phyloP scores from a whole-genome alignment of 2,113 vertebrate species.

The Jaculus jaculus region DNA sequence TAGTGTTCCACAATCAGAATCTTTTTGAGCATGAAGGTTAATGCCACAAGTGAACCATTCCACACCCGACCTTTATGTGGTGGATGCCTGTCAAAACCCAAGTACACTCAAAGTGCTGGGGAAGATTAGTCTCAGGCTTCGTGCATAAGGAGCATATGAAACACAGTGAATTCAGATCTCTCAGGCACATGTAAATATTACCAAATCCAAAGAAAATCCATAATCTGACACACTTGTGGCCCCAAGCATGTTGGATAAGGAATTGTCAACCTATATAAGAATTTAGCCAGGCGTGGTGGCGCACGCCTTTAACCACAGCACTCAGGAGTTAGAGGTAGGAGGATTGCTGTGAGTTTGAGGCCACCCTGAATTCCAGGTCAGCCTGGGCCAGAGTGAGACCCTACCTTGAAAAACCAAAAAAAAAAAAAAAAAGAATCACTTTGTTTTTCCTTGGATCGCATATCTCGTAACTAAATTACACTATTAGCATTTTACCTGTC shows the following conservation, averaged over 20 bases:
- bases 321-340: too few species aligned
- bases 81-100: not conserved
- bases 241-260: not conserved
- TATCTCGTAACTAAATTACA: slow-evolving; percentile 20
- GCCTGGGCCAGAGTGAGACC: too few species aligned
- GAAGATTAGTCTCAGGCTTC: not conserved
- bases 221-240: too few species aligned
- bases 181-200: not conserved
- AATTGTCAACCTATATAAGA: not conserved
- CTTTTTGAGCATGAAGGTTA: not conserved
- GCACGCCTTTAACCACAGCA: too few species aligned
- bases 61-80: not conserved
- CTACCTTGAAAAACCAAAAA: too few species aligned
- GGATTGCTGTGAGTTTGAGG: too few species aligned
- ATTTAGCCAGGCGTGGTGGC: too few species aligned
- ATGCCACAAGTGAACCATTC: not conserved
- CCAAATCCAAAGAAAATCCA: not conserved
- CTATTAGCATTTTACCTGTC: not conserved
- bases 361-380: too few species aligned
- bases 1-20: not conserved
- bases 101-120: not conserved
- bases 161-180: not conserved
- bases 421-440: too few species aligned
- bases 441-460: slow-evolving; percentile 28
- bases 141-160: not conserved